Conservation (phyloP, 2,113 vertebrate genomes). For the Nematolebias whitei region DNA sequence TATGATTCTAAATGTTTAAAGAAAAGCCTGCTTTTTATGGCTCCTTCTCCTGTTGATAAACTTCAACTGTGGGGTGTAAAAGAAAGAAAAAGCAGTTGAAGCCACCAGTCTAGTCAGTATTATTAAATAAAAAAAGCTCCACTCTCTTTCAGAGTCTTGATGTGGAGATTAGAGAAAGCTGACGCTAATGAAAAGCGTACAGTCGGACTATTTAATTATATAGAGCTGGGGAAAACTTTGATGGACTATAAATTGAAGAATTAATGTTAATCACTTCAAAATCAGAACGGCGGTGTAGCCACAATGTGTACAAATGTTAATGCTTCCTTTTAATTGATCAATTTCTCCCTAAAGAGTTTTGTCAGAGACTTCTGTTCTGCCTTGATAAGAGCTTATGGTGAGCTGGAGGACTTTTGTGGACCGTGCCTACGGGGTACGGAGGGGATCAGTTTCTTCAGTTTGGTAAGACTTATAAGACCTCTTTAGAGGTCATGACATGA, state of each 20-base stretch:
- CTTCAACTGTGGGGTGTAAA: constrained; percentile 37
- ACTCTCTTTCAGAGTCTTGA: constrained; percentile 1
- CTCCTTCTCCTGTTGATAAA: constrained; percentile 56
- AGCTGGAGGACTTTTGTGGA: constrained; percentile 57
- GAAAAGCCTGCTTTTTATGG: constrained; percentile 29
- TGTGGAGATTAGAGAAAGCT: not conserved
- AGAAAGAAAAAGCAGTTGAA: constrained; percentile 1
- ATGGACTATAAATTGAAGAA: constrained; percentile 30
- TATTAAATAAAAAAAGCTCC: constrained; percentile 9
- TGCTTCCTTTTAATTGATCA: constrained; percentile 52
- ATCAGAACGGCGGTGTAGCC: constrained; percentile 36
- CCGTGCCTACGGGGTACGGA: constrained; percentile 48
- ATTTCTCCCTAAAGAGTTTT: constrained; percentile 48
- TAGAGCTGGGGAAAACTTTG: constrained; percentile 2
- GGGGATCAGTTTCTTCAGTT: constrained; percentile 59
- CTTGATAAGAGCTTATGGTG: constrained; percentile 68
- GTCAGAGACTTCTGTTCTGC: constrained; percentile 55
- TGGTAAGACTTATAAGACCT: constrained; percentile 53
- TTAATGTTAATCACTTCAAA: constrained; percentile 27
- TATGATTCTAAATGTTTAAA: constrained; percentile 41
- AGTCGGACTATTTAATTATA: constrained; percentile 12
- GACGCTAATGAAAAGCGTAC: not conserved
- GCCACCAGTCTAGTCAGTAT: constrained; percentile 1
- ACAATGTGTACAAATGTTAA: constrained; percentile 49
- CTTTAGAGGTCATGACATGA: constrained; percentile 60